These are phyloP conservation scores for Neogobius melanostomus DNA, from an alignment of 2,113 vertebrate species.

Conservation along the genomic window DNA sequence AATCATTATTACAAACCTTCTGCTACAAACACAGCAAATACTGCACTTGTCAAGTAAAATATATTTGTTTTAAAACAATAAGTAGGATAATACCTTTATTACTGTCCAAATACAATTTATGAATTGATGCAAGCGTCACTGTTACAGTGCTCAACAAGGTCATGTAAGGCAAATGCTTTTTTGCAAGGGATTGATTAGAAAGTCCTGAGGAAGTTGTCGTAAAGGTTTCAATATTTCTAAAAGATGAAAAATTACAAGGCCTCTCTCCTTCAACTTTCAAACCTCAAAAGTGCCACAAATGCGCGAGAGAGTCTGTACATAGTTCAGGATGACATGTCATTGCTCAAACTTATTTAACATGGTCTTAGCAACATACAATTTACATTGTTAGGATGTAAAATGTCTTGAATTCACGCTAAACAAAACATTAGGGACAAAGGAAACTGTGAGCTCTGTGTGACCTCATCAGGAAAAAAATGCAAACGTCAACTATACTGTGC, in stretches of 20 bases:
- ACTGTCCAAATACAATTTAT: not conserved
- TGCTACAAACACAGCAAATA: not conserved
- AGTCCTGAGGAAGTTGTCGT: not conserved
- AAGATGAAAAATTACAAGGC: not conserved
- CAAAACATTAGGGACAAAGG: constrained; percentile 5
- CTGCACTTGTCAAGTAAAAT: no score
- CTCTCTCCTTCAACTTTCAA: constrained; percentile 10
- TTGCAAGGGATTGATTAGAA: constrained; percentile 24
- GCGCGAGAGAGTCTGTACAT: not conserved
- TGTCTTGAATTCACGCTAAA: not conserved
- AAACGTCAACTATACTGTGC: not conserved
- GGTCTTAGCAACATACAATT: no score
- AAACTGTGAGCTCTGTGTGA: constrained; percentile 33
- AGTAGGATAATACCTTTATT: no score
- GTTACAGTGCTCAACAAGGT: not conserved
- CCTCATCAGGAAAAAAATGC: constrained; percentile 13
- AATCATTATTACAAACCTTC: not conserved
- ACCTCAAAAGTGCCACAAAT: constrained; percentile 23
- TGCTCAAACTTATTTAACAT: no score
- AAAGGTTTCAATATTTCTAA: not conserved
- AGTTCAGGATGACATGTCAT: not conserved
- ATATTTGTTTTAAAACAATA: no score
- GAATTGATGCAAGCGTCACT: not conserved
- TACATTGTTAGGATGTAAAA: no score
- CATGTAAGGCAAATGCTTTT: not conserved